Percentiles rank a stretch among this genome's conserved stretches.
phyloP scores from a whole-genome alignment of 2,888 invertebrate species.

The Aspidapion aeneum region DNA sequence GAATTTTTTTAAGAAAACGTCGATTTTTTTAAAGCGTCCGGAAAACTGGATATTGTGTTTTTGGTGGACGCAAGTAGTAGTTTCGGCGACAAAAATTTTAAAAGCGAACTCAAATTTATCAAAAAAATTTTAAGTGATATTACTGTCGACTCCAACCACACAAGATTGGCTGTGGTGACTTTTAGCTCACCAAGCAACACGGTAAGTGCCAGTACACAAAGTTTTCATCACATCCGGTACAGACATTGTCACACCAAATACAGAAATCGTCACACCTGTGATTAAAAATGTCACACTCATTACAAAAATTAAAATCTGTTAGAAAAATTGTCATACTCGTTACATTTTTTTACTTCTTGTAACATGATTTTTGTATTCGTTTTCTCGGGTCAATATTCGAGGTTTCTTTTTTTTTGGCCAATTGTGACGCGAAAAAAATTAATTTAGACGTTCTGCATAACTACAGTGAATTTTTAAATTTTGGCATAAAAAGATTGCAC shows the following conservation, averaged over 20 bases:
- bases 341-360: too few species aligned
- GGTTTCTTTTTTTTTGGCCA: too few species aligned
- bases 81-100: conserved; percentile 62
- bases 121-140: conserved; percentile 63
- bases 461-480: conserved; percentile 45
- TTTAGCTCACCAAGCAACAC: conserved; percentile 60
- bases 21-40: conserved; percentile 47
- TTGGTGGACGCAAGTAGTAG: conserved; percentile 66
- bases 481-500: conserved; percentile 41
- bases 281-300: too few species aligned
- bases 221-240: too few species aligned
- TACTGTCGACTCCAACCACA: conserved; percentile 59
- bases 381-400: too few species aligned
- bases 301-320: too few species aligned
- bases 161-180: conserved; percentile 62
- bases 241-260: too few species aligned
- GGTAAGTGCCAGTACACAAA: conserved; percentile 46
- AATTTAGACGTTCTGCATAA: conserved; percentile 34
- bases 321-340: too few species aligned
- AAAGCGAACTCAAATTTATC: conserved; percentile 64
- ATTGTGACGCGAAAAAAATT: conserved; percentile 31
- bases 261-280: too few species aligned
- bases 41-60: conserved; percentile 59
- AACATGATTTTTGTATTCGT: too few species aligned
- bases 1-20: conserved; percentile 55